phyloP scores from a whole-genome alignment of 2,113 vertebrate species.

The Cheirogaleus medius region DNA sequence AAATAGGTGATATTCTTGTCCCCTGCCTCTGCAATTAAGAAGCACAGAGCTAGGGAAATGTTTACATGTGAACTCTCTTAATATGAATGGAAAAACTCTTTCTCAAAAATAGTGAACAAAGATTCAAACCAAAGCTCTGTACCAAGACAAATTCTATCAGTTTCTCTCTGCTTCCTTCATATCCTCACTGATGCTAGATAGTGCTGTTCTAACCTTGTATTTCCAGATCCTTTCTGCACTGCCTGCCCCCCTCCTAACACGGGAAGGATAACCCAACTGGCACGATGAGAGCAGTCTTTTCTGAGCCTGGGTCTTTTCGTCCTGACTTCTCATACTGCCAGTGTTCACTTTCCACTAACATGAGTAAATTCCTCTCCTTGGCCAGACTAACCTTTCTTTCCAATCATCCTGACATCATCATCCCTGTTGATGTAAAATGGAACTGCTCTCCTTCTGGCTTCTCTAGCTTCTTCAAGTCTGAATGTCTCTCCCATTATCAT shows the following conservation, averaged over 20 bases:
- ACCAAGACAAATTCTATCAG: background rate
- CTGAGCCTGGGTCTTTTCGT: background rate
- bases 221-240: background rate
- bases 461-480: background rate
- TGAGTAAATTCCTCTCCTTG: background rate
- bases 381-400: background rate
- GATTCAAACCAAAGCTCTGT: background rate
- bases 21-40: background rate
- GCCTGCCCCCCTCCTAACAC: background rate
- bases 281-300: background rate
- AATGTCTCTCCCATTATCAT: background rate
- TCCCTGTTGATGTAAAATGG: background rate
- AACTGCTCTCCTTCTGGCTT: background rate
- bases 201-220: background rate
- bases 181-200: background rate
- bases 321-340: background rate
- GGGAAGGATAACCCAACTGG: background rate
- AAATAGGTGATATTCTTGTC: background rate
- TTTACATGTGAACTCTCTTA: background rate
- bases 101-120: constrained; percentile 16
- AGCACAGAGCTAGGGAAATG: background rate
- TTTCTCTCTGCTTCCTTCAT: background rate
- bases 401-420: background rate
- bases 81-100: background rate
- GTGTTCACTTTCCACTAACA: background rate